Evolutionary conservation across 2,113 vertebrate genomes (phyloP), one percentile per base, ranked within the genome.

Genomic region (Haliaeetus leucogaster): DNA sequence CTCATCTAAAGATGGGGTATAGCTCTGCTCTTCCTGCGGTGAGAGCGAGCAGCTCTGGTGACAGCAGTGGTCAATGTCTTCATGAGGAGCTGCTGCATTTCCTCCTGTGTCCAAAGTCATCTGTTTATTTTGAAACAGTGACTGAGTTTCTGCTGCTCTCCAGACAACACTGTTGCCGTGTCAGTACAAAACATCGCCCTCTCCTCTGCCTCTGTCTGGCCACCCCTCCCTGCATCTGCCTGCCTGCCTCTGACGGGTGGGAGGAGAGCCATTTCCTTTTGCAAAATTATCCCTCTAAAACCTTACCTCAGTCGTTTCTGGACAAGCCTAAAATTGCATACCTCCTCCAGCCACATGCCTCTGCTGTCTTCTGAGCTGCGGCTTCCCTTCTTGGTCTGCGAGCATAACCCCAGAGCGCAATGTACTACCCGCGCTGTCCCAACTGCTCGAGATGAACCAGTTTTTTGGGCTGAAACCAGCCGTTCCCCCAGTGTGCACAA

Each of bases 351-450:
- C 80, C 89, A 84, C 80, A 71, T 27, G 42, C 29, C 38, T 73
- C 66, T 58, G 38, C 82, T 93, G 29, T 63, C 84, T 91, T 59
- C 86, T 68, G 58, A 77, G 38, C 71, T 61, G 43, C 1, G 9
- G 89, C 77, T 87, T 91, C 56, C 25, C 70, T 62, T 68, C 45
- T 73, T 71, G 73, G 32, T n/a, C 30, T 58, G 59, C 2, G 32
- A 94, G 25, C 45, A 16, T 5, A 90, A 92, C n/a, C 29, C 50
- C 42, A 56, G 79, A 65, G 67, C 6, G 1, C 38, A 66, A 22
- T 0, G 0, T 1, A 0, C 56, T 63, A 18, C 84, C 29, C 0
- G 0, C 0, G 1, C 53, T 6, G 0, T 16, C 30, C 74, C 88
- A 53, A 1, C n/a, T 42, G 63, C 59, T 86, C 1, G 1, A 11